Evolutionary conservation across 1,140 invertebrate species (phyloP).

Genomic region (Papilio helenus): DNA sequence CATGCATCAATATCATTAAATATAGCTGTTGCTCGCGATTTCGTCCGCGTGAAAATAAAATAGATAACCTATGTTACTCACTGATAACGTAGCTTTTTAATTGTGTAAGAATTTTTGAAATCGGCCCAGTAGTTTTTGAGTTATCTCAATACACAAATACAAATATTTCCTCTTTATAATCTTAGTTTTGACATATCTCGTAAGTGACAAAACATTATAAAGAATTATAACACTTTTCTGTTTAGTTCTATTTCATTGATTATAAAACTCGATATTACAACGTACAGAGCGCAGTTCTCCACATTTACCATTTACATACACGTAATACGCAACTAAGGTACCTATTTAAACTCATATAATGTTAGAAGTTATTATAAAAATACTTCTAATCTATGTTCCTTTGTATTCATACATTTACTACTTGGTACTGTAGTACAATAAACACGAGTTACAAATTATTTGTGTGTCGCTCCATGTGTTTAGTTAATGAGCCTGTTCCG

Average conservation of each 20-base stretch:
- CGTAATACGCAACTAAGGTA: neutral
- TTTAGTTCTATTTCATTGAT: neutral
- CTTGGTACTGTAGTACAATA: neutral
- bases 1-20: neutral
- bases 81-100: too few relatives aligned
- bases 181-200: too few relatives aligned
- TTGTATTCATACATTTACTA: neutral
- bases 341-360: neutral
- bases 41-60: too few relatives aligned
- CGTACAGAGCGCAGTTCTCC: neutral
- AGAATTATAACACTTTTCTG: too few relatives aligned
- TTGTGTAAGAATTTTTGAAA: too few relatives aligned
- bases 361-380: neutral
- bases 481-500: conserved; percentile 1
- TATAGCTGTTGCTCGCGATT: too few relatives aligned
- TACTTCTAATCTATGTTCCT: neutral
- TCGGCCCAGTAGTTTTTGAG: too few relatives aligned
- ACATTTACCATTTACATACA: neutral
- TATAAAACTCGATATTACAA: too few relatives aligned
- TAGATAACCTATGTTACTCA: too few relatives aligned
- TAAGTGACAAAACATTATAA: too few relatives aligned
- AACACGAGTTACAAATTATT: conserved; percentile 1
- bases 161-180: too few relatives aligned
- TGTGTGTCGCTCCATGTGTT: neutral
- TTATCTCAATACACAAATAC: too few relatives aligned